Conservation (phyloP, 2,113 vertebrate genomes). For the Rhadina sibilatrix region DNA sequence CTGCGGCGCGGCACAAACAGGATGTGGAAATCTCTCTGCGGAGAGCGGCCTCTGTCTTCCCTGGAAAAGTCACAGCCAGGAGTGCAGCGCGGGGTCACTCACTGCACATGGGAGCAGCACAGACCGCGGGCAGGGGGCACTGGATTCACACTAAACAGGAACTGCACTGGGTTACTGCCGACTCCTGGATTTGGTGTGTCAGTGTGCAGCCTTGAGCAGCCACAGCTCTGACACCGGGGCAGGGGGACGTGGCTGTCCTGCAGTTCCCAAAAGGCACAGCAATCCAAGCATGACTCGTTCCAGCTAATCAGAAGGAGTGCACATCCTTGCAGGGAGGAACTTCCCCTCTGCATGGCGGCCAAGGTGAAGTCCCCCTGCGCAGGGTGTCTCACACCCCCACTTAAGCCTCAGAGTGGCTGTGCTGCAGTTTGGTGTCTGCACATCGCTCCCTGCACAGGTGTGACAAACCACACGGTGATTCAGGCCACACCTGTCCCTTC, state of each 20-base stretch:
- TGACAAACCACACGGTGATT: fast-evolving
- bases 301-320: fast-evolving
- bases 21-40: conserved; percentile 89
- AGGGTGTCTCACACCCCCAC: fast-evolving
- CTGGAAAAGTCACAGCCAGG: conserved; percentile 59
- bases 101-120: background rate
- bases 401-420: fast-evolving
- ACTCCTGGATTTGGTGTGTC: no score
- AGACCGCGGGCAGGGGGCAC: background rate
- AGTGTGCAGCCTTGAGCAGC: background rate
- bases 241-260: background rate
- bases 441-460: fast-evolving
- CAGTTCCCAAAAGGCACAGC: background rate
- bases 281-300: fast-evolving
- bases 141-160: fast-evolving
- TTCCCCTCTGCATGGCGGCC: fast-evolving
- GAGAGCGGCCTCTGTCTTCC: conserved; percentile 85
- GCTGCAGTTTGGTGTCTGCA: fast-evolving
- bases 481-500: background rate
- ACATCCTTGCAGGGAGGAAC: fast-evolving
- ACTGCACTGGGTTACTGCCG: fast-evolving
- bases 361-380: fast-evolving
- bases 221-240: background rate
- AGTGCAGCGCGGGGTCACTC: background rate
- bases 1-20: conserved; percentile 94